These are phyloP conservation scores for Cichladusa arquata DNA, from an alignment of 2,113 vertebrate species.

Conservation along the genomic window DNA sequence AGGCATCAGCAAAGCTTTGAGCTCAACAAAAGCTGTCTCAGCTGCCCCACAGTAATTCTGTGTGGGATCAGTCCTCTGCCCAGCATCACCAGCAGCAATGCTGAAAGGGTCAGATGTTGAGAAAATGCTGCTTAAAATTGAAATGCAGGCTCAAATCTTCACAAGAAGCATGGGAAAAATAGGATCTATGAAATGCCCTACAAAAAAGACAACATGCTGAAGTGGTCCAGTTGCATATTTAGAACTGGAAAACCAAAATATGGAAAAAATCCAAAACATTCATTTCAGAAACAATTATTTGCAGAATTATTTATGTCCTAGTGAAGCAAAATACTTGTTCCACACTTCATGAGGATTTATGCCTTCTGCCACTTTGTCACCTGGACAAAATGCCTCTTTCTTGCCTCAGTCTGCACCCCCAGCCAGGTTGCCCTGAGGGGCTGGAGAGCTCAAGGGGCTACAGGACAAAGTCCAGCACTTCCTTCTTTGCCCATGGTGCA, in stretches of 20 bases:
- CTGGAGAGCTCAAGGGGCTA: neutral
- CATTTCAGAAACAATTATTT: neutral
- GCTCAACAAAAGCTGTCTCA: neutral
- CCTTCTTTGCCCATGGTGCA: neutral
- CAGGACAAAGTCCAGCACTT: neutral
- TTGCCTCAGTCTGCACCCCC: neutral
- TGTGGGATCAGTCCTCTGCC: neutral
- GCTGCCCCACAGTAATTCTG: neutral
- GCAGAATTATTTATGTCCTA: neutral
- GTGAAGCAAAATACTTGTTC: neutral
- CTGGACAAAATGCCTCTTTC: neutral
- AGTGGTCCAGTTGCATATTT: neutral
- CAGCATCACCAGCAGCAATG: too few species aligned
- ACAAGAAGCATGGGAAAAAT: neutral
- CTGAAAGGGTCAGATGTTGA: neutral
- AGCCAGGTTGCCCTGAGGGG: neutral
- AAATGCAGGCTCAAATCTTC: neutral
- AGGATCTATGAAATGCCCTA: neutral
- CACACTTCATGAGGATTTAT: neutral
- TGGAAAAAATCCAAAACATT: neutral
- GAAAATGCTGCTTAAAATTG: neutral
- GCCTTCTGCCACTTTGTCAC: neutral
- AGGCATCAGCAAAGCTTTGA: neutral
- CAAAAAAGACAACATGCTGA: neutral
- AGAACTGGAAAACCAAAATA: neutral